Conservation (phyloP, 1,140 invertebrate species). For the Scylla paramamosain region DNA sequence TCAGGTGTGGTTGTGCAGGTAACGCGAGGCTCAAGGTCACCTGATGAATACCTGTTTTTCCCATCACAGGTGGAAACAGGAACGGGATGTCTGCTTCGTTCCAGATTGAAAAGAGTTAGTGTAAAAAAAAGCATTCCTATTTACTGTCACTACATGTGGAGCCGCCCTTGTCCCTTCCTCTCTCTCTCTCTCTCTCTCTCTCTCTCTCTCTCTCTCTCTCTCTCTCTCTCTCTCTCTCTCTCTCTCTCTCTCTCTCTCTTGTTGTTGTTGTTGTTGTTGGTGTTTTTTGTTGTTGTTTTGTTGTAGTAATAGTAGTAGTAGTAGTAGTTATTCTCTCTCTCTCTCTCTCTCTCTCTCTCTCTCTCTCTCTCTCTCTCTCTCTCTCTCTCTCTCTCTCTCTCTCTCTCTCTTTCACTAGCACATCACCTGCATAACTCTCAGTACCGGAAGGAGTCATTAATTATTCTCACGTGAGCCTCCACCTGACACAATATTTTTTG, state of each 20-base stretch:
- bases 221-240: constrained; percentile 22
- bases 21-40: background rate
- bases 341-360: constrained; percentile 42
- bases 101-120: background rate
- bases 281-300: no score
- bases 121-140: background rate
- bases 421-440: background rate
- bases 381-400: constrained; percentile 49
- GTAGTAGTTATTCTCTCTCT: background rate
- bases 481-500: background rate
- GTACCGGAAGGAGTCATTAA: background rate
- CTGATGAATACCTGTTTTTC: background rate
- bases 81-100: background rate
- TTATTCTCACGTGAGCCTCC: background rate
- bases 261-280: no score
- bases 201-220: constrained; percentile 4
- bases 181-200: constrained; percentile 31
- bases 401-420: background rate
- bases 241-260: background rate
- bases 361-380: constrained; percentile 51
- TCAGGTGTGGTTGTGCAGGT: no score
- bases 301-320: no score
- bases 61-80: background rate
- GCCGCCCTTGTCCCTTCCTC: background rate
- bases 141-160: background rate